phyloP scores from a whole-genome alignment of 2,888 invertebrate species.

The Lepas anatifera region DNA sequence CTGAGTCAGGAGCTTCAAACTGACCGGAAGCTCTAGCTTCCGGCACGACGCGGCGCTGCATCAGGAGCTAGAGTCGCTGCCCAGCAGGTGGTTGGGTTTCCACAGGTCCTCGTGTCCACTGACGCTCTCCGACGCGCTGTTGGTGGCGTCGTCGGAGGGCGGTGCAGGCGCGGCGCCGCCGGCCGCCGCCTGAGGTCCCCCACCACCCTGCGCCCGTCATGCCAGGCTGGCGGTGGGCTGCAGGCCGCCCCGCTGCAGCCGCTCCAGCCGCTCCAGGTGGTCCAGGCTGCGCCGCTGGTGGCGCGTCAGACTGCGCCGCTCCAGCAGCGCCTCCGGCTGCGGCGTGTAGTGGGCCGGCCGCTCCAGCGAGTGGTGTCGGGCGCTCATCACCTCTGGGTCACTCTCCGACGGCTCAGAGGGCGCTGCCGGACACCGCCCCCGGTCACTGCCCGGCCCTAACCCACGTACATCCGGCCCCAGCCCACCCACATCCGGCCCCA shows the following conservation, averaged over 20 bases:
- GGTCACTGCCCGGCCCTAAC: no score
- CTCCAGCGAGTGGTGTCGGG: background rate
- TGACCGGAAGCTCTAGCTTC: no score
- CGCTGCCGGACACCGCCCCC: no score
- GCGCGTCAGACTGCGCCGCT: background rate
- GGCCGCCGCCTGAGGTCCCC: background rate
- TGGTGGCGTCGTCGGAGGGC: background rate
- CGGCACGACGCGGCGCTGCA: background rate
- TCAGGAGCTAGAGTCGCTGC: slow-evolving; percentile 1
- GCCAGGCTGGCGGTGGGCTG: background rate
- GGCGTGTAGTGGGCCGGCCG: background rate
- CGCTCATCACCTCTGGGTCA: background rate
- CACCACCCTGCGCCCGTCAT: background rate
- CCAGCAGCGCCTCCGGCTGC: background rate
- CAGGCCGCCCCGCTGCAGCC: background rate
- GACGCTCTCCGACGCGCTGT: slow-evolving; percentile 4
- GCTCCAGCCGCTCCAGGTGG: background rate
- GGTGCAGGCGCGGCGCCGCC: background rate
- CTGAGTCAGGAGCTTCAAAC: no score
- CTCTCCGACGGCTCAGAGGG: background rate
- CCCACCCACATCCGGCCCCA: no score
- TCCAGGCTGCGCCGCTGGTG: background rate
- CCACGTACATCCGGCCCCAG: no score
- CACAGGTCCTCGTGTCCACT: slow-evolving; percentile 9
- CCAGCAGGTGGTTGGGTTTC: slow-evolving; percentile 1